Conservation (phyloP, 92 coral and sea anemone genomes). For the Porites rus region DNA sequence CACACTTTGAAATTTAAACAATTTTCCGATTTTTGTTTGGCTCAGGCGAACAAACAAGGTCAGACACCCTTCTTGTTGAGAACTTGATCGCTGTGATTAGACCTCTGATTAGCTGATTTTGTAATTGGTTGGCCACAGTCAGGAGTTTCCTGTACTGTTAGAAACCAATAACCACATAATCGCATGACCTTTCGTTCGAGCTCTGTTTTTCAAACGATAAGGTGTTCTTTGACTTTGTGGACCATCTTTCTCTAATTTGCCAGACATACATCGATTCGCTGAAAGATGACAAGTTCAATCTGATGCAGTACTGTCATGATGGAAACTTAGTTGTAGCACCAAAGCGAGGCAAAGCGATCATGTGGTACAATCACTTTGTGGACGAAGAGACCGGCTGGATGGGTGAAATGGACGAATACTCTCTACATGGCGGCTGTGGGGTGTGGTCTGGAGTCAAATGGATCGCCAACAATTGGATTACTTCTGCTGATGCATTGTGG, state of each 20-base stretch:
- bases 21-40: too few relatives aligned
- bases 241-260: background rate
- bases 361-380: constrained; percentile 92
- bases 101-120: too few relatives aligned
- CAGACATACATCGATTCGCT: constrained; percentile 52
- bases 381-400: constrained; percentile 87
- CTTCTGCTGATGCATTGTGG: constrained; percentile 71
- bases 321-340: constrained; percentile 75
- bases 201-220: background rate
- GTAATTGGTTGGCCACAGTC: too few relatives aligned
- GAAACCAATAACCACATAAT: too few relatives aligned
- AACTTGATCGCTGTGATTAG: too few relatives aligned
- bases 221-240: too few relatives aligned
- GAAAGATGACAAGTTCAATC: constrained; percentile 75
- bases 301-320: constrained; percentile 81
- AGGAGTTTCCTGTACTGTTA: too few relatives aligned
- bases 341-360: constrained; percentile 79
- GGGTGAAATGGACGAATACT: constrained; percentile 81
- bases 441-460: constrained; percentile 77
- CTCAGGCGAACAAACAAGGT: too few relatives aligned
- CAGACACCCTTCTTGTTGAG: too few relatives aligned
- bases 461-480: constrained; percentile 91
- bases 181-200: too few relatives aligned
- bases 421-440: constrained; percentile 89
- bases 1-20: too few relatives aligned